Conservation (phyloP, 2,888 invertebrate species). For the Chalcis sispes region DNA sequence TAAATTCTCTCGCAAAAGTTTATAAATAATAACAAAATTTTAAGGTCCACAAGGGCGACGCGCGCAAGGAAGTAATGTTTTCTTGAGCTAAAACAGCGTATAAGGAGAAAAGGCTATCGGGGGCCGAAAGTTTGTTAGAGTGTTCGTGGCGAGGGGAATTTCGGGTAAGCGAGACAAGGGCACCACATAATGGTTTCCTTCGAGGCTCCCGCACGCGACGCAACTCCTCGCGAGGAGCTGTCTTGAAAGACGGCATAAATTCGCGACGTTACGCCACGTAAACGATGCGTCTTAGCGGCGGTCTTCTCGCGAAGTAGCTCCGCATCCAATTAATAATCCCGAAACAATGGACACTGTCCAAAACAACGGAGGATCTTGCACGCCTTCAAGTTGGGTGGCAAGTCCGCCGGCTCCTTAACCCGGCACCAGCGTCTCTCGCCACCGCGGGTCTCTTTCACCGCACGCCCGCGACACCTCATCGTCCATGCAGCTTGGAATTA, state of each 20-base stretch:
- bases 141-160: background rate
- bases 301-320: conserved; percentile 65
- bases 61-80: too few species aligned
- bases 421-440: conserved; percentile 51
- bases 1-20: too few species aligned
- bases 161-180: conserved; percentile 23
- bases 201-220: background rate
- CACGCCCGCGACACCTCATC: conserved; percentile 52
- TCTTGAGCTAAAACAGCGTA: background rate
- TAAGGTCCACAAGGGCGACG: too few species aligned
- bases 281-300: conserved; percentile 69
- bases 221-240: background rate
- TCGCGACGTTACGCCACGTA: conserved; percentile 52
- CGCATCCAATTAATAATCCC: conserved; percentile 75
- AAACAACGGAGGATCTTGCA: conserved; percentile 74
- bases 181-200: conserved; percentile 46
- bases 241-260: conserved; percentile 50
- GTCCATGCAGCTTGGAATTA: conserved; percentile 68
- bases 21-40: too few species aligned
- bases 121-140: conserved; percentile 24
- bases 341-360: conserved; percentile 76
- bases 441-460: conserved; percentile 24
- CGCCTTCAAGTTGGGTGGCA: conserved; percentile 71
- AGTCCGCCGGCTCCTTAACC: conserved; percentile 57
- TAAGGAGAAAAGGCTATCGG: conserved; percentile 18